Evolutionary conservation across 2,113 vertebrate genomes (phyloP), one percentile per base, ranked within the genome.

Genomic region (Lethenteron camtschaticum): DNA sequence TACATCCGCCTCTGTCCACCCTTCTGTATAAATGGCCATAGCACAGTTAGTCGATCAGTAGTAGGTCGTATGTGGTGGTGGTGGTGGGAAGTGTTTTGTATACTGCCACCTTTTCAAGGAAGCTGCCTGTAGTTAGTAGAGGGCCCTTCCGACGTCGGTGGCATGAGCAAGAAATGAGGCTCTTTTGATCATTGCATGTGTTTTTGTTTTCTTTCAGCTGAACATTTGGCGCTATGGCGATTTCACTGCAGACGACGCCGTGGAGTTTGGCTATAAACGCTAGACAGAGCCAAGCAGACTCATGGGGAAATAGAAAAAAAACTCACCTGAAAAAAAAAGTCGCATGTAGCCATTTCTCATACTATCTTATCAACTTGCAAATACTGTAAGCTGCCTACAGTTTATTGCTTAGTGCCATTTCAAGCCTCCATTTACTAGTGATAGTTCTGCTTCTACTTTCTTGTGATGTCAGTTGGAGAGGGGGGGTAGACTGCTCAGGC

Each of bases 181-280:
- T n/a, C 57, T 71, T 71, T 69, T 68, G 10, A 11, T 71, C 57
- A 9, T 11, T 66, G 12, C 55, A 18, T 16, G 56, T 55, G 14
- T 55, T 9, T 68, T 70, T 71, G 18, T 70, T 68, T 69, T 69
- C 69, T 71, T 20, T 1, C 75, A 92, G 88, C 81, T 92, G 78
- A 92, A 92, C 81, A 82, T 92, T 71, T 92, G 88, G 88, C 87
- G 88, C 75, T 92, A 92, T 5, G 88, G 88, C 73, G 88, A 92
- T 77, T 92, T 90, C 81, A 85, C 87, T 1, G 87, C 86, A 0
- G 88, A 92, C 8, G 84, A 85, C 0, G 88, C 88, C 0, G 88
- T 86, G 9, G 88, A 92, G 77, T 92, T 92, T 68, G 88, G 88
- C 70, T 92, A 87, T 79, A 79, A 81, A 55, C 83, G 81, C 76